Conservation (phyloP, 2,113 vertebrate genomes). For the Cercopithecus mona region DNA sequence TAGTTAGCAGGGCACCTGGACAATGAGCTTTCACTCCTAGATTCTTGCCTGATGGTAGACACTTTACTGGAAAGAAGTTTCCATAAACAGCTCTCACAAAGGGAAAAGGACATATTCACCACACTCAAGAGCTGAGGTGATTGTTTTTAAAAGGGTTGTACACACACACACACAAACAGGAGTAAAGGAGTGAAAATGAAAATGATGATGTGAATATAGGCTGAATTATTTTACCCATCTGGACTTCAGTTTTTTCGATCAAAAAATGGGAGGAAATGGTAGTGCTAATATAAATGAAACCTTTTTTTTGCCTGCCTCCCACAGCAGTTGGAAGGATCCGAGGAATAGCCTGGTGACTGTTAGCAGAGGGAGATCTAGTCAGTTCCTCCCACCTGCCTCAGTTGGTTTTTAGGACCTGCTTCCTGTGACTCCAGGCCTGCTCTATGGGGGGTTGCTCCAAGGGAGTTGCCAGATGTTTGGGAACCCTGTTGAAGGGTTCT, state of each 20-base stretch:
- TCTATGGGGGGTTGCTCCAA: neutral
- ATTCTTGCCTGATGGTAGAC: neutral
- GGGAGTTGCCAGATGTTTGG: neutral
- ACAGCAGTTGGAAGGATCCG: neutral
- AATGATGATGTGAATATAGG: neutral
- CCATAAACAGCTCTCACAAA: neutral
- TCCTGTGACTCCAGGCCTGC: neutral
- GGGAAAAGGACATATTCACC: neutral
- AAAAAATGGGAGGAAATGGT: neutral
- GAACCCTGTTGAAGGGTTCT: neutral
- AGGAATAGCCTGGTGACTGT: neutral
- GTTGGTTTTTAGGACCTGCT: neutral
- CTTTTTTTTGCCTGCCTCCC: neutral
- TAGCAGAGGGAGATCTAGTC: neutral
- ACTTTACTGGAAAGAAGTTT: neutral
- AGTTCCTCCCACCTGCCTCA: neutral
- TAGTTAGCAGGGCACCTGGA: neutral
- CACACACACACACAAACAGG: neutral
- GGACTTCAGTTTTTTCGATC: neutral
- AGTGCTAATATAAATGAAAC: neutral
- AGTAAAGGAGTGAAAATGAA: neutral
- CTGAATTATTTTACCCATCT: neutral
- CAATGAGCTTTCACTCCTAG: neutral
- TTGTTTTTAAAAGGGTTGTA: neutral
- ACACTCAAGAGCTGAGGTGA: neutral